These are phyloP conservation scores for Scylla paramamosain DNA, from an alignment of 1,140 invertebrate genomes.

Conservation along the genomic window DNA sequence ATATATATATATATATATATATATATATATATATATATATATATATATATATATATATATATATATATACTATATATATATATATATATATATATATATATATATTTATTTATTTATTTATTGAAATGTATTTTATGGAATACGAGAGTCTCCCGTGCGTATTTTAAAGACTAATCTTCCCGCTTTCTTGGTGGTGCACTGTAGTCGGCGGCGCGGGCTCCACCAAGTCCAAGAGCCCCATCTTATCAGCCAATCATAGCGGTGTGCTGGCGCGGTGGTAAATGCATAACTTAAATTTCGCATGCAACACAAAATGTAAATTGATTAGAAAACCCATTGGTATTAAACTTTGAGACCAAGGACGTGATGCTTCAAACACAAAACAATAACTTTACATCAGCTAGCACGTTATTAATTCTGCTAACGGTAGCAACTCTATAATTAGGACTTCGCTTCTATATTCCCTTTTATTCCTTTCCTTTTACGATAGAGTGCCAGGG, in stretches of 20 bases:
- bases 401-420: no score
- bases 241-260: conserved; percentile 70
- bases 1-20: conserved; percentile 17
- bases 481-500: not conserved
- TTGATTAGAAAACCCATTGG: not conserved
- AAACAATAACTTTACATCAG: no score
- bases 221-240: conserved; percentile 45
- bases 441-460: not conserved
- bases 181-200: conserved; percentile 59
- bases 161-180: conserved; percentile 40
- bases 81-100: conserved; percentile 28
- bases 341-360: not conserved
- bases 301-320: conserved; percentile 58
- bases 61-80: conserved; percentile 26
- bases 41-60: conserved; percentile 26
- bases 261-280: conserved; percentile 26
- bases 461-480: not conserved
- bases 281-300: conserved; percentile 54
- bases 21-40: conserved; percentile 25
- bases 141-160: not conserved
- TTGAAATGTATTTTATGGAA: not conserved
- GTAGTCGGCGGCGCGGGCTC: conserved; percentile 54
- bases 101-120: not conserved
- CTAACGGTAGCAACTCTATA: not conserved
- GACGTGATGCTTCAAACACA: not conserved